phyloP scores from a whole-genome alignment of 2,113 vertebrate genomes.

The Hiodon tergisus region DNA sequence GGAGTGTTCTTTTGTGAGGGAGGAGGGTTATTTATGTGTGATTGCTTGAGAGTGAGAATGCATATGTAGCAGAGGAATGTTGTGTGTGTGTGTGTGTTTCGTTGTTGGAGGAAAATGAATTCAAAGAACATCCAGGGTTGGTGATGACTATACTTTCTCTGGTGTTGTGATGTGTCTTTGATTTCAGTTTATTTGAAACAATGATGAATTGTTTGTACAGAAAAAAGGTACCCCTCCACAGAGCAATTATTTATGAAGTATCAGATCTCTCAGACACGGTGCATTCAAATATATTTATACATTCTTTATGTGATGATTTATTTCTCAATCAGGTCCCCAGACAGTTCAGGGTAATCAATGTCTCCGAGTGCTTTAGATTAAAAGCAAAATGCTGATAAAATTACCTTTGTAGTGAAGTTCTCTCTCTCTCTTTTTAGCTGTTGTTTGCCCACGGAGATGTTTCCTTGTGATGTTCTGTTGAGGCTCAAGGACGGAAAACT shows the following conservation, averaged over 20 bases:
- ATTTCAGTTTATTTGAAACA: background rate
- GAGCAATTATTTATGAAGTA: background rate
- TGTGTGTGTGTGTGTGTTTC: constrained; percentile 28
- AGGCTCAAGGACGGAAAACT: too few relatives aligned
- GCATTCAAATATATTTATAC: background rate
- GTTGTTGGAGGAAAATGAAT: constrained; percentile 23
- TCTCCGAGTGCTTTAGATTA: background rate
- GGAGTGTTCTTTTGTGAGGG: constrained; percentile 42
- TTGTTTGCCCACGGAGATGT: background rate
- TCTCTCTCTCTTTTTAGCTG: background rate
- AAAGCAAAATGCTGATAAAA: constrained; percentile 6
- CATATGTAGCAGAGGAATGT: background rate
- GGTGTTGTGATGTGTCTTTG: constrained; percentile 4
- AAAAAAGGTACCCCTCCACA: too few relatives aligned
- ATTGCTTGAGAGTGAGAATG: background rate
- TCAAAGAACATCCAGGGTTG: background rate
- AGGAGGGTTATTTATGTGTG: constrained; percentile 46
- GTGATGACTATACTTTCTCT: background rate
- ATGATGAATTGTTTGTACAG: constrained; percentile 6
- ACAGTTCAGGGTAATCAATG: background rate
- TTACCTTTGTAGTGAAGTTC: background rate
- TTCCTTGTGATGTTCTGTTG: too few relatives aligned
- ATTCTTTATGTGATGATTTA: background rate
- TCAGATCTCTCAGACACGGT: background rate
- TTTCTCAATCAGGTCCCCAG: background rate